Percentiles rank a stretch among this genome's conserved stretches.
Evolutionary conservation across 1,140 invertebrate species (phyloP).

Genomic region (Drosophila pectinifera): DNA sequence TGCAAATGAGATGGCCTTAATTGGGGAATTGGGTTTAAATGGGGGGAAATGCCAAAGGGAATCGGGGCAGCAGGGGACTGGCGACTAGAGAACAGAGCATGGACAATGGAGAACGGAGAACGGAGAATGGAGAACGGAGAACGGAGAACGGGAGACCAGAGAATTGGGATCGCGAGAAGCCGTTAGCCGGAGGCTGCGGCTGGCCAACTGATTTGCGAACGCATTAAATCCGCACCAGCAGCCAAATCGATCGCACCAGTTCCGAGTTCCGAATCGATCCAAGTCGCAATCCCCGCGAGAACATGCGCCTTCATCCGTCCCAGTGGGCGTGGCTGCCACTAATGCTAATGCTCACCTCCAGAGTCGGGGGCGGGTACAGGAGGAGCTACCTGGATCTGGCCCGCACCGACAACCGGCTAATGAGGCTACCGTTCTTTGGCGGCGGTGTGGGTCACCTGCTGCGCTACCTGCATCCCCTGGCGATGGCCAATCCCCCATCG

Average conservation of each 20-base stretch:
- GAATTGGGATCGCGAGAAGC: slow-evolving; percentile 37
- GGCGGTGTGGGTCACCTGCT: slow-evolving; percentile 71
- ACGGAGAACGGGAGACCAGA: slow-evolving; percentile 1
- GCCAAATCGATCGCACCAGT: slow-evolving; percentile 33
- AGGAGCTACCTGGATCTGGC: slow-evolving; percentile 9
- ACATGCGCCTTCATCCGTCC: slow-evolving; percentile 1
- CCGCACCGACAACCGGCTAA: slow-evolving; percentile 33
- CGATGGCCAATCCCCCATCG: slow-evolving; percentile 4
- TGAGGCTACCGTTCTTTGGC: slow-evolving; percentile 65
- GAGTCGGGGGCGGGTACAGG: neutral
- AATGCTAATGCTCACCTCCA: neutral
- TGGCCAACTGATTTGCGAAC: slow-evolving; percentile 15
- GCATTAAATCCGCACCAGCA: slow-evolving; percentile 29
- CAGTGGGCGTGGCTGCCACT: neutral
- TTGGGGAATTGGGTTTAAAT: slow-evolving; percentile 43
- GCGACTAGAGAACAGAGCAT: neutral
- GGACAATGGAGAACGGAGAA: neutral
- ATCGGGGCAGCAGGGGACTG: neutral
- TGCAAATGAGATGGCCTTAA: slow-evolving; percentile 64
- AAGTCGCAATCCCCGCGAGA: no score
- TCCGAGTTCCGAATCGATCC: neutral
- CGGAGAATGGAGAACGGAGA: neutral
- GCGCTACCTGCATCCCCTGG: slow-evolving; percentile 65
- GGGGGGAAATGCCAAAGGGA: neutral
- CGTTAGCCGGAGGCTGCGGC: slow-evolving; percentile 34